Base-by-base conservation (phyloP, 2,113 vertebrate species). In the Halichoerus grypus region DNA sequence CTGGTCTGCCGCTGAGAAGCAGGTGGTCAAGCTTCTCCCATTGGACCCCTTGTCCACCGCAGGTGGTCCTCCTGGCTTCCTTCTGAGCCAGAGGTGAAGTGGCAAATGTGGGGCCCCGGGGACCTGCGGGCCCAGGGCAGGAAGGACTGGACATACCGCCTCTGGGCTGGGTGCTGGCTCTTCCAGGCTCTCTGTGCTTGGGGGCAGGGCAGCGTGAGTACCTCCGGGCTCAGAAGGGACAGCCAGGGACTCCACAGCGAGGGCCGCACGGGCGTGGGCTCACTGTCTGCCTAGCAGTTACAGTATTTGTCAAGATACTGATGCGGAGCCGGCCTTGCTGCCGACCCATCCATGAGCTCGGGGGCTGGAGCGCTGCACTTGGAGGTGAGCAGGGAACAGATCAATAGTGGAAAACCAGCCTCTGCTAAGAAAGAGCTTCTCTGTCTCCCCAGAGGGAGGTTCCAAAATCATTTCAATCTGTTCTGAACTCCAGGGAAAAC, bases 341-440 rank as follows among this genome's bases (percentile, higher is more conserved):
- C 28, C 4, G 77, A 67, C 6, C 1, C 5, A 5, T 80, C 88
- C 96, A 90, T 74, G 8, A 88, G 67, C 4, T 82, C 46, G 7
- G 15, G 31, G 1, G 0, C 2, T 0, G 0, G 0, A 5, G 49
- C 14, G 2, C 13, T 6, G 28, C 5, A 28, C 94, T 71, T 28
- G 51, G 0, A 2, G 49, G 0, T 49, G 72, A 42, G 79, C 0
- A 0, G 83, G 13, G 84, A 49, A 19, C 76, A 7, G 74, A 97
- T 88, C 28, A 1, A 94, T 89, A 96, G n/a, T 4, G 24, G 83
- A 97, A 97, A 92, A n/a, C 72, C 85, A 88, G 55, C 92, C 88
- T 87, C 88, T 79, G 61, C 76, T 83, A 28, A 67, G 96, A 71
- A 77, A 71, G 55, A 88, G 59, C 33, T 19, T 7, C 26, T 0